These are phyloP conservation scores for Polydrusus tereticollis DNA, from an alignment of 2,888 invertebrate genomes.

Conservation along the genomic window DNA sequence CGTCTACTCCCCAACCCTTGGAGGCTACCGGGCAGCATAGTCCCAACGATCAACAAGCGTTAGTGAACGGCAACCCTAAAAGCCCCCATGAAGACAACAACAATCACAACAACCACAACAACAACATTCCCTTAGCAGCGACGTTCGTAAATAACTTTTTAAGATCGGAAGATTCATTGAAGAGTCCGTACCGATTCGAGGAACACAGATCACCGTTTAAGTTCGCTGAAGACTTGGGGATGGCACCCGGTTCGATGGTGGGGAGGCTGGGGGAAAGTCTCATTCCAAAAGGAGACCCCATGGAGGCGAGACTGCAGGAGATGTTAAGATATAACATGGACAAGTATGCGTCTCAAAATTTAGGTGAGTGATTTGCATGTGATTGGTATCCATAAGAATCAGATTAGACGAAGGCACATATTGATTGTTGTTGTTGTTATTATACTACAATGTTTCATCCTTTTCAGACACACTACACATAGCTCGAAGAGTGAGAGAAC, in stretches of 20 bases:
- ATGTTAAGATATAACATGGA: conserved; percentile 96
- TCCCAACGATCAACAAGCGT: conserved; percentile 59
- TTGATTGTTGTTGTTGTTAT: too few relatives aligned
- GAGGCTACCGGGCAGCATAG: conserved; percentile 58
- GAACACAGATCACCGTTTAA: conserved; percentile 85
- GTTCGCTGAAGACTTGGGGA: conserved; percentile 85
- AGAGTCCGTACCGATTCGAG: conserved; percentile 80
- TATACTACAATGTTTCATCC: too few relatives aligned
- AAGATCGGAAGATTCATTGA: conserved; percentile 69
- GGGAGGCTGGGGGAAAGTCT: conserved; percentile 89
- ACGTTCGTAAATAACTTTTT: conserved; percentile 67
- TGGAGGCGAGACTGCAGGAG: conserved; percentile 93
- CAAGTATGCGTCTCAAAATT: conserved; percentile 92
- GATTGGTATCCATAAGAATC: too few relatives aligned
- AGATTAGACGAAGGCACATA: too few relatives aligned
- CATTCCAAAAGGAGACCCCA: conserved; percentile 92
- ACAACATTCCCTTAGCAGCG: conserved; percentile 67
- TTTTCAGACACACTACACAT: conserved; percentile 89
- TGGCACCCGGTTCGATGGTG: conserved; percentile 85
- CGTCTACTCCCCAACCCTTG: conserved; percentile 70
- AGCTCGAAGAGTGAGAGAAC: conserved; percentile 91
- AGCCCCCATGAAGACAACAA: conserved; percentile 67
- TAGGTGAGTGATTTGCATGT: conserved; percentile 67
- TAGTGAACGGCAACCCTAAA: conserved; percentile 69
- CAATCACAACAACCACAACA: conserved; percentile 69